Base-by-base conservation (phyloP, 2,113 vertebrate genomes). In the Pimephales promelas region DNA sequence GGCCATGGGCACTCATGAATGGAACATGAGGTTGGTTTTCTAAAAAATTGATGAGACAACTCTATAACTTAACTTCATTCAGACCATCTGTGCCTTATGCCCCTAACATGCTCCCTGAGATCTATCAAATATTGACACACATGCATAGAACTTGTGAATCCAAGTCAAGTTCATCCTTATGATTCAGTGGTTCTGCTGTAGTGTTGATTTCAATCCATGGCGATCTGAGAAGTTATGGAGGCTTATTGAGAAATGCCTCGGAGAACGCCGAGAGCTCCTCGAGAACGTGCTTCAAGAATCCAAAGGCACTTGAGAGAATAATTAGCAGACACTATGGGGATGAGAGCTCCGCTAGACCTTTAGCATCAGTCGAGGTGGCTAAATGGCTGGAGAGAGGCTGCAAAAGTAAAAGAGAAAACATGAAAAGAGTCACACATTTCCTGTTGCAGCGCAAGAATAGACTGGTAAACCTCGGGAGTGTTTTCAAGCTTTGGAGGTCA, bases 51-150 rank as follows among this genome's bases (percentile, higher is more conserved):
- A 81, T 70, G 47, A 81, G 31, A 52, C 79, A 70, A 81, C 79
- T 81, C 64, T 40, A 70, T 81, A 70, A 56, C 79, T 81, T 81
- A 81, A 81, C 79, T 81, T 81, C 62, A 36, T 52, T 66, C 28
- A 68, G 79, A 81, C 45, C 79, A 81, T 70, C 62, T 54, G 79
- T 56, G 47, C 47, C 64, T 80, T 66, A 9, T 79, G 61, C 59
- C 78, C 59, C 61, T 4, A 49, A 52, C 78, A 52, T 49, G 43
- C 78, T 71, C 10, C 1, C 43, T 18, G 22, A 81, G 79, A 56
- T 40, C 62, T 70, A 81, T 81, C 62, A 81, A 81, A 81, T 81
- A 81, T 70, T 81, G 45, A 81, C 64, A 68, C n/a, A 14, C 47
- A 56, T n/a, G 7, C 79, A 40, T 18, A 40, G 13, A 40, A 81